Evolutionary conservation across 2,888 invertebrate genomes (phyloP).

Genomic region (Coelogynopora nodosa): DNA sequence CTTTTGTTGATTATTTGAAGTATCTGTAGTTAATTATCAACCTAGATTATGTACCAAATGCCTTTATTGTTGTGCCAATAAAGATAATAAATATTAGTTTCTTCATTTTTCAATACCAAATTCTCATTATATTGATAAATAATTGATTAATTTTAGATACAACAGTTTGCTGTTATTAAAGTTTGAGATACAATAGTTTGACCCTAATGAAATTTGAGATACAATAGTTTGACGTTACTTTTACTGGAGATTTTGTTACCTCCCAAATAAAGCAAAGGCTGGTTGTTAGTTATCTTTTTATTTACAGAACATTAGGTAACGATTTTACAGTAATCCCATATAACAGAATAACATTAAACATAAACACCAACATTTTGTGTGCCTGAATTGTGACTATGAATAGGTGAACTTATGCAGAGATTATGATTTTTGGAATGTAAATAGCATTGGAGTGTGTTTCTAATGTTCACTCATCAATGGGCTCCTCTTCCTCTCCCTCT

Average conservation of each 20-base stretch:
- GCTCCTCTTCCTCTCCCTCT: no score
- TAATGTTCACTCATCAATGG: no score
- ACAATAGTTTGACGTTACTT: neutral
- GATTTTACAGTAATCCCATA: neutral
- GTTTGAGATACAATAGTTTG: neutral
- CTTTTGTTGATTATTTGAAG: neutral
- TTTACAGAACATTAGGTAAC: neutral
- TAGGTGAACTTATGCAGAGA: neutral
- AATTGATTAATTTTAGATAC: neutral
- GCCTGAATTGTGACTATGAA: neutral
- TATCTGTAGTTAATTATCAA: neutral
- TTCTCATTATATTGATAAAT: neutral
- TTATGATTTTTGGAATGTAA: neutral
- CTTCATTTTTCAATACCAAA: neutral
- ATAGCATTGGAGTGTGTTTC: no score
- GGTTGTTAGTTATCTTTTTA: neutral
- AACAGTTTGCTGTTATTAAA: neutral
- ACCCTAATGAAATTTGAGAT: neutral
- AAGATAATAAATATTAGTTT: neutral
- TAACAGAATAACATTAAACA: neutral
- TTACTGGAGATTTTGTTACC: neutral
- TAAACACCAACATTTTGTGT: neutral
- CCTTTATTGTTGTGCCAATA: neutral
- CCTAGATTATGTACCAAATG: neutral
- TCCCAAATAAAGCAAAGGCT: neutral